Base-by-base conservation (phyloP, 2,113 vertebrate species). In the Microcebus griseorufus region DNA sequence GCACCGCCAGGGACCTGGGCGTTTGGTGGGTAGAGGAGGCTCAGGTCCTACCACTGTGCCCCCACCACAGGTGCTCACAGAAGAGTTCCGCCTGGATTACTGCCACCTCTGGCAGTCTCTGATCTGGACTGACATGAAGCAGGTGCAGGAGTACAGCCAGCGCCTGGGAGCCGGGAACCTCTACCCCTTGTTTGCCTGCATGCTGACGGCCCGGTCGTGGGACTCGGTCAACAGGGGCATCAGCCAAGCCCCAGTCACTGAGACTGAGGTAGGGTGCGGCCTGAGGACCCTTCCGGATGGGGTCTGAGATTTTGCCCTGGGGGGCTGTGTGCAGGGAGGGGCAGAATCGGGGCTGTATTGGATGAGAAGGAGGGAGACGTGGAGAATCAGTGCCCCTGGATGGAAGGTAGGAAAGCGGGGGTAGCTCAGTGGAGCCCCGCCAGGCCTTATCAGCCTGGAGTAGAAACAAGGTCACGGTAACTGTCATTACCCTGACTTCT, bases 201-300 rank as follows among this genome's bases (percentile, higher is more conserved):
- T 99, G 97, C 98, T 99, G 78, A 99, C 99, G 0, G 99, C 99
- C 62, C 99, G 99, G 32, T 99, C 99, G 25, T 99, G 99, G 99
- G 98, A 98, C 27, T 99, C 99, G 0, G 99, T 99, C 98, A 99
- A 98, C 91, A 98, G 96, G 9, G 99, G 99, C 58, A 99, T 99
- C 83, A 98, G 99, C 93, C 98, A 98, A 25, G 99, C 98, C 0
- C 99, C 99, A 0, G 98, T 99, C 94, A 99, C 99, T 9, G 97
- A 97, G 29, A 98, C 98, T 0, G 99, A 99, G 99, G 99, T 99
- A 98, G 79, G 98, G 97, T 37, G 23, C 87, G 55, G 48, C 14
- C 9, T 84, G 64, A 42, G 64, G 73, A 67, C 3, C 10, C 62
- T 96, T 82, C 51, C 20, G 78, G 9, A 92, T 83, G 62, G 89